Percentiles rank a stretch among this genome's conserved stretches.
These are phyloP conservation scores for Trematomus bernacchii DNA, from an alignment of 2,797 vertebrate species.

Conservation along the genomic window DNA sequence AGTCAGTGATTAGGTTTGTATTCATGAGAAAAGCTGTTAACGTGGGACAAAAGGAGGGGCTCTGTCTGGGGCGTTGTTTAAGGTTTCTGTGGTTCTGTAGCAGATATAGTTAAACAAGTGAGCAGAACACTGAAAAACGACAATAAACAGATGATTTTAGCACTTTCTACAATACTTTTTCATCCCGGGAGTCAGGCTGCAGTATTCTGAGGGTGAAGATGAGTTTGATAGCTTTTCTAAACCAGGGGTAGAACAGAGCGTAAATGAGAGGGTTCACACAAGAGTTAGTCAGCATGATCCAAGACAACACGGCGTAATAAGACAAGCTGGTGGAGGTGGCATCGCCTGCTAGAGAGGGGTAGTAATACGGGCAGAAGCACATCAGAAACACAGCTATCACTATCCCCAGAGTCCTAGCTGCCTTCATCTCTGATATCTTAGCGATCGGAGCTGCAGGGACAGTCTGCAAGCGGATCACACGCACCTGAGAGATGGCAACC, in stretches of 20 bases:
- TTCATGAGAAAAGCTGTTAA: no score
- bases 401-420: constrained; percentile 65
- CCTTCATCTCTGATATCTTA: constrained; percentile 62
- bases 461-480: constrained; percentile 1
- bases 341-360: constrained; percentile 27
- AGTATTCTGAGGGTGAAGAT: constrained; percentile 68
- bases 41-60: no score
- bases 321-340: constrained; percentile 23
- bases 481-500: constrained; percentile 54
- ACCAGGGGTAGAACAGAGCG: constrained; percentile 75
- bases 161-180: constrained; percentile 25
- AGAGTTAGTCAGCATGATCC: constrained; percentile 66
- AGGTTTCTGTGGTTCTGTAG: no score
- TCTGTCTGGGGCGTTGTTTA: no score
- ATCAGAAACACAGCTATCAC: constrained; percentile 64
- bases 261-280: constrained; percentile 74
- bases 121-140: no score
- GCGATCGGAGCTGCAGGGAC: neutral
- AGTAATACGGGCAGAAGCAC: constrained; percentile 70
- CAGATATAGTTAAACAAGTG: no score
- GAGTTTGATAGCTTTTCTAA: constrained; percentile 62
- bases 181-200: constrained; percentile 25
- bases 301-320: constrained; percentile 39
- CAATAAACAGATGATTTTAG: neutral
- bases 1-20: no score